These are phyloP conservation scores for Myotis lucifugus DNA, from an alignment of 2,113 vertebrate species.

Conservation along the genomic window DNA sequence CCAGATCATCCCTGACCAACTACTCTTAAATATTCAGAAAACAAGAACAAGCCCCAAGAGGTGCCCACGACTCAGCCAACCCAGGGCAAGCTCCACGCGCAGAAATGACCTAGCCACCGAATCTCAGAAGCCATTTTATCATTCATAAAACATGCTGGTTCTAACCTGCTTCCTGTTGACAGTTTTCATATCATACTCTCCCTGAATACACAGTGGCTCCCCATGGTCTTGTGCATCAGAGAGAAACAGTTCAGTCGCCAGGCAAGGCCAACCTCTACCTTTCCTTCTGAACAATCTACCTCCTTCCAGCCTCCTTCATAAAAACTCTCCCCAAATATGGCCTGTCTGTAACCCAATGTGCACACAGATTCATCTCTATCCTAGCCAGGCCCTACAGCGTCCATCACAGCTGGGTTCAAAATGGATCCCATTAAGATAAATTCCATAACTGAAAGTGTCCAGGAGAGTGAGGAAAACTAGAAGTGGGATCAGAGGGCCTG, in stretches of 20 bases:
- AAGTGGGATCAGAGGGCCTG: neutral
- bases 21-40: neutral
- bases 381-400: neutral
- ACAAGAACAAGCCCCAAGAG: neutral
- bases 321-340: neutral
- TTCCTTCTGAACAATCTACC: neutral
- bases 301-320: neutral
- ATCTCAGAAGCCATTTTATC: constrained; percentile 44
- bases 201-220: neutral
- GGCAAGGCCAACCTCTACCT: neutral
- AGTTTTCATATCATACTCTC: constrained; percentile 42
- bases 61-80: neutral
- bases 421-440: neutral
- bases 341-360: neutral
- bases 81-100: neutral
- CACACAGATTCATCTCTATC: neutral
- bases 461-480: constrained; percentile 9
- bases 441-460: neutral
- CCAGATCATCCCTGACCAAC: neutral
- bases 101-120: neutral
- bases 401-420: neutral
- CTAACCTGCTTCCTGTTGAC: neutral
- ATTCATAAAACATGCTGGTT: constrained; percentile 25
- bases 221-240: neutral
- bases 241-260: neutral